A percentile compares a stretch with the other conserved stretches of the same genome.
phyloP scores from a whole-genome alignment of 64 coral and sea anemone species.

The Dendronephthya gigantea region DNA sequence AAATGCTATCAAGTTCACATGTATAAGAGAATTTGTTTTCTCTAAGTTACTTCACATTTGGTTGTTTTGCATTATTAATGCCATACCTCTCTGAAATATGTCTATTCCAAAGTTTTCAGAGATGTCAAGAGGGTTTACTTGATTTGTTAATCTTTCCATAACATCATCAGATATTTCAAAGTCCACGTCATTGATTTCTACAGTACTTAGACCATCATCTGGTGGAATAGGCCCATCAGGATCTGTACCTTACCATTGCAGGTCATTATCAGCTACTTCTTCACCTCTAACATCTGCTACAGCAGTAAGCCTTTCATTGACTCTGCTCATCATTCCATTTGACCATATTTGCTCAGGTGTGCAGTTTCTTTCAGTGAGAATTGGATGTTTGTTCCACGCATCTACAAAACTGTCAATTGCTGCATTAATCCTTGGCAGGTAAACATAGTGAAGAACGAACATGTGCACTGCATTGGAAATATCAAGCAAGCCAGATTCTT shows the following conservation, averaged over 20 bases:
- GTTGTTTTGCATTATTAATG: not conserved
- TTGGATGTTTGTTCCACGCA: constrained; percentile 43
- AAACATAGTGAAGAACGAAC: constrained; percentile 36
- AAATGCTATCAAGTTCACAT: no score
- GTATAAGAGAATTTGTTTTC: no score
- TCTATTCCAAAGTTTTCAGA: constrained; percentile 42
- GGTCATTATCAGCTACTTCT: not conserved
- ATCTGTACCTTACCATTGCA: constrained; percentile 48
- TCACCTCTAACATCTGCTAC: constrained; percentile 42
- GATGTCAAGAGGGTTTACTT: constrained; percentile 23
- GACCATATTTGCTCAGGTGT: constrained; percentile 39
- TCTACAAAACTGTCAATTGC: constrained; percentile 34
- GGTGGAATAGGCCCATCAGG: constrained; percentile 33
- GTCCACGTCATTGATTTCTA: constrained; percentile 30
- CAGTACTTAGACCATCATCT: constrained; percentile 26
- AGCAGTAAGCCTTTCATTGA: constrained; percentile 16
- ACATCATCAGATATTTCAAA: constrained; percentile 7
- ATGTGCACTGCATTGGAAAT: constrained; percentile 25
- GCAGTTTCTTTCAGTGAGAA: constrained; percentile 40
- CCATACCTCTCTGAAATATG: not conserved
- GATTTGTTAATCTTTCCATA: not conserved
- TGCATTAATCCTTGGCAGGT: constrained; percentile 34
- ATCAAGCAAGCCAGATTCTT: constrained; percentile 18
- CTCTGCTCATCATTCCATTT: constrained; percentile 48
- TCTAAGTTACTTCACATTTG: no score